These are phyloP conservation scores for Oegoconia quadripuncta DNA, from an alignment of 2,888 invertebrate species.

Conservation along the genomic window DNA sequence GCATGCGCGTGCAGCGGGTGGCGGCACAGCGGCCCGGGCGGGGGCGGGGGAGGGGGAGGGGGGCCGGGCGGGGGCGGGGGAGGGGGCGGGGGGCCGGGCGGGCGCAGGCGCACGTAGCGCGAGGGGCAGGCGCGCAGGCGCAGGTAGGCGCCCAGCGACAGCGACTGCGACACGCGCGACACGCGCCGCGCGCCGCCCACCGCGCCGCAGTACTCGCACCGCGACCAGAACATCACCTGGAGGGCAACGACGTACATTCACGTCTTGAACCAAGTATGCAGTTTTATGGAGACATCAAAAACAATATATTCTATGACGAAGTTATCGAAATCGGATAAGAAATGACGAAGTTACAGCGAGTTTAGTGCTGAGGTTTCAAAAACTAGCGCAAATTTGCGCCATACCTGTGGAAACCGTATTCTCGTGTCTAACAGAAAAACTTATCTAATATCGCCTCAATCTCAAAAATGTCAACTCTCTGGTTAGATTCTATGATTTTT, in stretches of 20 bases:
- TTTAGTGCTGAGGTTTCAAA: no score
- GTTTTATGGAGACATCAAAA: no score
- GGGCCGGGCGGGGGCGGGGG: slow-evolving; percentile 90
- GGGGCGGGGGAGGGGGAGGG: slow-evolving; percentile 93
- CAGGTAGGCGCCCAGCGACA: slow-evolving; percentile 93
- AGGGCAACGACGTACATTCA: not conserved
- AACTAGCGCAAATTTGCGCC: no score
- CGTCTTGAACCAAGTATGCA: no score
- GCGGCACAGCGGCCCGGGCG: slow-evolving; percentile 93
- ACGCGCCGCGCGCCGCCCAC: slow-evolving; percentile 79
- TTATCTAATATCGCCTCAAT: no score
- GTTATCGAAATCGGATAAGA: no score
- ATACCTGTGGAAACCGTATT: no score
- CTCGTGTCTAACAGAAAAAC: no score
- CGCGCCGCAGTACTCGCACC: slow-evolving; percentile 80
- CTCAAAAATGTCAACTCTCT: no score
- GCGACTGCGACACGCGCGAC: slow-evolving; percentile 87
- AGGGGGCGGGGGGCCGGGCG: slow-evolving; percentile 91
- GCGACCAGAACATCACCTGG: slow-evolving; percentile 91
- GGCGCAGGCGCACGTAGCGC: slow-evolving; percentile 90
- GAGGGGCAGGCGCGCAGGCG: slow-evolving; percentile 86
- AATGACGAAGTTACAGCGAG: no score
- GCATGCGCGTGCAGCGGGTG: slow-evolving; percentile 92
- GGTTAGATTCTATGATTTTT: no score
- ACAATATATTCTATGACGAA: no score